A percentile compares a stretch with the other conserved stretches of the same genome.
phyloP scores from a whole-genome alignment of 2,113 vertebrate species.

The Brachirus orientalis region DNA sequence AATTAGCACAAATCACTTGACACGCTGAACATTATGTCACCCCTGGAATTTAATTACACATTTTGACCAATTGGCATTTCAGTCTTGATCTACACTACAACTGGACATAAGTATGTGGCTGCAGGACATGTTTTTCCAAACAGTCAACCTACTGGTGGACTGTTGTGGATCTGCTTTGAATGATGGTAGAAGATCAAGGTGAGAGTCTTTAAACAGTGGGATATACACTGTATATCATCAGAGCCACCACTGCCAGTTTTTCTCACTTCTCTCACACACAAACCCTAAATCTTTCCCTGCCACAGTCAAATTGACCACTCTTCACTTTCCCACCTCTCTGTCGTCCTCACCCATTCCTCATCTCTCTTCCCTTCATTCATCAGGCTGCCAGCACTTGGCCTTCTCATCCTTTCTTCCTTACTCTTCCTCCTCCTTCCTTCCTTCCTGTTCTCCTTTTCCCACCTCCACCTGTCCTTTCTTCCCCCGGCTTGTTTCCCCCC shows the following conservation, averaged over 20 bases:
- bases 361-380: conserved; percentile 16
- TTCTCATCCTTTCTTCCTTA: conserved; percentile 10
- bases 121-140: too few relatives aligned
- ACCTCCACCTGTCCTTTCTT: conserved; percentile 42
- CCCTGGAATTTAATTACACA: neutral
- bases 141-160: neutral
- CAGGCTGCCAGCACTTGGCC: conserved; percentile 32
- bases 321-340: neutral
- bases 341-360: conserved; percentile 17
- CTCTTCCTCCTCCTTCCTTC: conserved; percentile 24
- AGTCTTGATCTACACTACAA: too few relatives aligned
- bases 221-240: conserved; percentile 11
- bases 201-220: conserved; percentile 26
- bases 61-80: neutral
- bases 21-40: neutral
- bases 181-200: conserved; percentile 34
- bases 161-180: conserved; percentile 6
- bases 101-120: too few relatives aligned
- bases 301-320: conserved; percentile 29
- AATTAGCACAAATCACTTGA: conserved; percentile 5
- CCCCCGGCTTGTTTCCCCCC: too few relatives aligned
- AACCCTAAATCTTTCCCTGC: conserved; percentile 3
- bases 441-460: conserved; percentile 28
- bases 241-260: conserved; percentile 33
- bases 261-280: too few relatives aligned